phyloP scores from a whole-genome alignment of 2,797 vertebrate genomes.

The Dermochelys coriacea region DNA sequence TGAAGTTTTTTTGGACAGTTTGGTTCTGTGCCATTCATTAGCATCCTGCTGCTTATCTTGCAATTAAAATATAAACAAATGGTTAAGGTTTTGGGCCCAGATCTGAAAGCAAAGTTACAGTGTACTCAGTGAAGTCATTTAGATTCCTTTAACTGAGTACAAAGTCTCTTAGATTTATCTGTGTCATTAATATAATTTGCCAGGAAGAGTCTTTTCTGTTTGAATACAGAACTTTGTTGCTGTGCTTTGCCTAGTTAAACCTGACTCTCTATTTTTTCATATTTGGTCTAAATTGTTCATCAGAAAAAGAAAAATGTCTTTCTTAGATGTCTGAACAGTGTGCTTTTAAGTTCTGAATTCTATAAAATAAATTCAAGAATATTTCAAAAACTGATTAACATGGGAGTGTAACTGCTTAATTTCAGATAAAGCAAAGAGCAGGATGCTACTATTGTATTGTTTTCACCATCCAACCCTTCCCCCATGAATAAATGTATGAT shows the following conservation, averaged over 20 bases:
- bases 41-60: constrained; percentile 69
- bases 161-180: constrained; percentile 37
- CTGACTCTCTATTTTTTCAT: background rate
- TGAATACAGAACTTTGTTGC: background rate
- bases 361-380: background rate
- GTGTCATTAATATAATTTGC: constrained; percentile 54
- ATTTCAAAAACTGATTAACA: constrained; percentile 23
- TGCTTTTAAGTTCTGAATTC: constrained; percentile 26
- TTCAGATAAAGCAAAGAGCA: constrained; percentile 36
- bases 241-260: constrained; percentile 20
- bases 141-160: constrained; percentile 56
- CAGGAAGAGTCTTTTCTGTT: constrained; percentile 28
- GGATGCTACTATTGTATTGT: background rate
- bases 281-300: background rate
- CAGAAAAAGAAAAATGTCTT: background rate
- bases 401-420: background rate
- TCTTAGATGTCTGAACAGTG: background rate
- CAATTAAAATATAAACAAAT: constrained; percentile 74
- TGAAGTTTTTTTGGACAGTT: constrained; percentile 65
- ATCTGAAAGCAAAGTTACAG: constrained; percentile 51
- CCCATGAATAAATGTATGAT: constrained; percentile 55
- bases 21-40: constrained; percentile 60
- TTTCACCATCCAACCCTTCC: constrained; percentile 50
- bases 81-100: constrained; percentile 42
- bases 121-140: constrained; percentile 47